Base-by-base conservation (phyloP, 2,888 invertebrate genomes). In the Elmis aenea region DNA sequence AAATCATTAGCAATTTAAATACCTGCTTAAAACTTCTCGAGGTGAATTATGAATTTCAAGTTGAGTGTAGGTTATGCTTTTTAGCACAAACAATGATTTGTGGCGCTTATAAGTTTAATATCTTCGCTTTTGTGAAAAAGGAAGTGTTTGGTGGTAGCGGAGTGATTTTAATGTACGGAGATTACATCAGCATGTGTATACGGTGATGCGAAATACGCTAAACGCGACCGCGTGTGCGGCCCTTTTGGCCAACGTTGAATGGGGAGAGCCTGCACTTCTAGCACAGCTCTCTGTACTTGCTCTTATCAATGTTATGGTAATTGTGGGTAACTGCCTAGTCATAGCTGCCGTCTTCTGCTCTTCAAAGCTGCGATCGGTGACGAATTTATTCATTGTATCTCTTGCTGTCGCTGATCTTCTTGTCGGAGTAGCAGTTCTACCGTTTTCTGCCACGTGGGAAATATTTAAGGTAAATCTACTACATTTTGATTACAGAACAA, bases 301-400 rank as follows among this genome's bases (percentile, higher is more conserved):
- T 46, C 76, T 89, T 54, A 86, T 94, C 63, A 87, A 90, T 68
- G 80, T 92, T 30, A 79, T 91, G 65, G 92, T 94, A 49, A 84
- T 94, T 48, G 80, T 86, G 38, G 94, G 85, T 35, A 95, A 95
- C 74, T 84, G 88, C 62, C 77, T 95, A 51, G 94, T 95, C 54
- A 92, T 95, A 59, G 81, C 87, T 32, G 92, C 94, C 36, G 94
- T 95, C 38, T 85, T 88, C 64, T 85, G 88, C 67, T 87, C 87
- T 6, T 85, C 85, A 44, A 94, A 94, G 68, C 76, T 97, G 51
- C 79, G 95, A 50, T 92, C 91, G 51, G 94, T 95, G 54, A 96
- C 95, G 45, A 96, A 97, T 68, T 80, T 92, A 61, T 94, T 97
- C 74, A 95, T 97, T 64, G 92, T 95, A 45, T 95, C 94, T 26